phyloP scores from a whole-genome alignment of 2,888 invertebrate genomes.

The Silvanus unidentatus region DNA sequence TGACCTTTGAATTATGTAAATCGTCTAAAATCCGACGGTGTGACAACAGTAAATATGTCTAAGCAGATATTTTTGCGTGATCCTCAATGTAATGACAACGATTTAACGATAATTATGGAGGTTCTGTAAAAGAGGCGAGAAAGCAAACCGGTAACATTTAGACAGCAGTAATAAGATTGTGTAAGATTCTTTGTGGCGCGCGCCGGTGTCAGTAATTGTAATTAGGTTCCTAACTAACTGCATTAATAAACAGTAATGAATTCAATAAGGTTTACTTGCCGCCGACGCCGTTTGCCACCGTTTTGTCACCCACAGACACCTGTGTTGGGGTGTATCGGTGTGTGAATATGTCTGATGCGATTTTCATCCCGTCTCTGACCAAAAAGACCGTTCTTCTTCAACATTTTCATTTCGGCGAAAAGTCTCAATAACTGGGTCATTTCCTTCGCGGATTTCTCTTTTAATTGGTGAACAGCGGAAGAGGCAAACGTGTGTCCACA shows the following conservation, averaged over 20 bases:
- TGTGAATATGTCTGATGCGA: constrained; percentile 5
- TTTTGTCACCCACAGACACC: constrained; percentile 26
- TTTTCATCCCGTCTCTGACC: neutral
- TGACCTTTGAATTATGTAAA: constrained; percentile 19
- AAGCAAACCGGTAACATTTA: constrained; percentile 21
- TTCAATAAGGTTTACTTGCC: constrained; percentile 39
- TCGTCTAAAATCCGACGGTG: constrained; percentile 15
- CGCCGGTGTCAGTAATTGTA: constrained; percentile 41
- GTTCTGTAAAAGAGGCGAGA: constrained; percentile 8
- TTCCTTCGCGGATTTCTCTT: no score
- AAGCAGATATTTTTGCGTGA: constrained; percentile 2
- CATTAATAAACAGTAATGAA: constrained; percentile 46
- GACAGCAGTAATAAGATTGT: constrained; percentile 32
- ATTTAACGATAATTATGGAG: no score
- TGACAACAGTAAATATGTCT: no score
- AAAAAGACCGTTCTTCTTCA: no score
- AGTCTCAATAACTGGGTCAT: no score
- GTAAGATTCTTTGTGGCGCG: constrained; percentile 33
- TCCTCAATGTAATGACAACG: neutral
- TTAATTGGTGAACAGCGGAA: no score
- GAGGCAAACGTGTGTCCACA: no score
- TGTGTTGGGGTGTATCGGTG: no score
- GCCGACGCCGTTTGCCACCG: constrained; percentile 29
- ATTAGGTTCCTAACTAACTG: constrained; percentile 47
- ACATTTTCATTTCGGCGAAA: no score